Evolutionary conservation across 2,888 invertebrate species (phyloP).

Genomic region (Mimachlamys varia): DNA sequence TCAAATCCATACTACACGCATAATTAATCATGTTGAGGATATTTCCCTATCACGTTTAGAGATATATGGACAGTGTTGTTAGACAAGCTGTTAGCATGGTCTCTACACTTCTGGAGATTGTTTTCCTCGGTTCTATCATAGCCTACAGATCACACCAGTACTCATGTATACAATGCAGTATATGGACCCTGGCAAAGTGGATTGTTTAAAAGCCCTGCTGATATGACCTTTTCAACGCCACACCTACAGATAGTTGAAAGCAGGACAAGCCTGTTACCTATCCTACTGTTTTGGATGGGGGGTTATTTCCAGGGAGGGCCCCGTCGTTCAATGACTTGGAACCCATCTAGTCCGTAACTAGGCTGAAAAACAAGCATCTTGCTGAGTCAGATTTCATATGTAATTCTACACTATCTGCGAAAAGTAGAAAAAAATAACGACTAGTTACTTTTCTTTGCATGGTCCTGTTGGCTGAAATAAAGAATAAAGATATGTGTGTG

Average conservation of each 20-base stretch:
- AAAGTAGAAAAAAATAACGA: neutral
- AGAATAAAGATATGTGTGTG: neutral
- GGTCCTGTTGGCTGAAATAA: neutral
- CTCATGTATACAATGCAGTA: neutral
- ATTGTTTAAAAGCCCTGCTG: neutral
- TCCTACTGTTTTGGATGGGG: neutral
- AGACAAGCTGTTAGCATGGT: neutral
- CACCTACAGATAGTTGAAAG: slow-evolving; percentile 1
- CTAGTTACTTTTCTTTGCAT: neutral
- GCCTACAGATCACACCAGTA: neutral
- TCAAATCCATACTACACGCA: too few relatives aligned
- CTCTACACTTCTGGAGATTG: neutral
- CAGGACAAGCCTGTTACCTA: slow-evolving; percentile 46
- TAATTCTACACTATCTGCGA: neutral
- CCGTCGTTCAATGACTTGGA: slow-evolving; percentile 47
- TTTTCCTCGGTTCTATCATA: neutral
- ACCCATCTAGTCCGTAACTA: slow-evolving; percentile 41
- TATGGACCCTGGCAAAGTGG: slow-evolving; percentile 6
- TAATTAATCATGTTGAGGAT: neutral
- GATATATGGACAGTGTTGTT: neutral
- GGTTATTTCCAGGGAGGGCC: slow-evolving; percentile 55
- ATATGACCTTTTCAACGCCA: neutral
- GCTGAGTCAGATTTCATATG: slow-evolving; percentile 40
- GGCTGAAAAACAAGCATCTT: slow-evolving; percentile 49
- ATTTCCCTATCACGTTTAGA: neutral